Conservation (phyloP, 2,113 vertebrate species). For the Promerops cafer region DNA sequence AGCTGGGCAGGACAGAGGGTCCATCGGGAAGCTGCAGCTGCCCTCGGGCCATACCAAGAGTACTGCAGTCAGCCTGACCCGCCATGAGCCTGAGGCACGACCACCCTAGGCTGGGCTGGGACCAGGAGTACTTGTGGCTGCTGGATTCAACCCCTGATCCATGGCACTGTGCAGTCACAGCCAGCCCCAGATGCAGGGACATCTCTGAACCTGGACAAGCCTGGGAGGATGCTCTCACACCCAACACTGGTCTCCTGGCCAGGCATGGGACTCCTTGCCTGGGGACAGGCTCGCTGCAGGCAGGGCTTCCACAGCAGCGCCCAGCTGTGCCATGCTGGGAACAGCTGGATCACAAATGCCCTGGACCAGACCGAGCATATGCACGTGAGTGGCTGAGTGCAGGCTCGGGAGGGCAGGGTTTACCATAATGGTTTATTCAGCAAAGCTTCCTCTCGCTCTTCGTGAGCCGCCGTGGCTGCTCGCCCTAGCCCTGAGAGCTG, state of each 20-base stretch:
- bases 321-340: background rate
- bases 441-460: background rate
- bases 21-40: background rate
- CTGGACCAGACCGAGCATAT: background rate
- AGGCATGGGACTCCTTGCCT: background rate
- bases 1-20: background rate
- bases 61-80: background rate
- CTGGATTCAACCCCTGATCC: fast-evolving
- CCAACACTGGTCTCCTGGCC: background rate
- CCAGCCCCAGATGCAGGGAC: fast-evolving
- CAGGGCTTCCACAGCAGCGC: fast-evolving
- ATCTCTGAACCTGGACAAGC: background rate
- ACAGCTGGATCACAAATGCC: background rate
- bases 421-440: background rate
- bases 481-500: background rate
- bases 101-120: background rate
- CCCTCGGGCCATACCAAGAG: background rate
- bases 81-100: fast-evolving
- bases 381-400: fast-evolving
- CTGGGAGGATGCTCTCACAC: background rate
- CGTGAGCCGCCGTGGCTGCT: background rate
- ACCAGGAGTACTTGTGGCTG: background rate
- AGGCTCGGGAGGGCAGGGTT: background rate
- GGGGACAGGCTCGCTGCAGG: background rate
- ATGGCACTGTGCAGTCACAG: background rate